A percentile compares a stretch with the other conserved stretches of the same genome.
These are phyloP conservation scores for Kryptolebias marmoratus DNA, from an alignment of 2,113 vertebrate species.

Conservation along the genomic window DNA sequence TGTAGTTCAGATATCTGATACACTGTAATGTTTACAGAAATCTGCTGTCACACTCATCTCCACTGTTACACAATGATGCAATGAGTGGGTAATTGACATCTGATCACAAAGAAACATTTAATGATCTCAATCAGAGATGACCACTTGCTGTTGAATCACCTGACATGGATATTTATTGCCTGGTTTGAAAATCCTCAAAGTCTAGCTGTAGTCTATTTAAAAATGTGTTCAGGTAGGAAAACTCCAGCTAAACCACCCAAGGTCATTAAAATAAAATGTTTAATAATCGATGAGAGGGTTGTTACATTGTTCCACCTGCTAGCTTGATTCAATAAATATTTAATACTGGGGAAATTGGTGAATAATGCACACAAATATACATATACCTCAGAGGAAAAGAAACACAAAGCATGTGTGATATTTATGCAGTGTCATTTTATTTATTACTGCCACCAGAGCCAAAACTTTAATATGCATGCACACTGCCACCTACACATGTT, in stretches of 20 bases:
- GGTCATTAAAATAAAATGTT: conserved; percentile 33
- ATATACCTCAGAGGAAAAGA: conserved; percentile 4
- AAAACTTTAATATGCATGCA: conserved; percentile 1
- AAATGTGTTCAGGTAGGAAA: too few species aligned
- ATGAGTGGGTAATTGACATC: too few species aligned
- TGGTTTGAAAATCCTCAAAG: too few species aligned
- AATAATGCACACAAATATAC: conserved; percentile 9
- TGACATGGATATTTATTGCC: too few species aligned
- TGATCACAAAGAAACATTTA: too few species aligned
- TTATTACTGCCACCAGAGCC: conserved; percentile 38
- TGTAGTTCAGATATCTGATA: too few species aligned
- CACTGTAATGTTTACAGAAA: too few species aligned
- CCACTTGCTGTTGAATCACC: too few species aligned
- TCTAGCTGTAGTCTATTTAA: too few species aligned
- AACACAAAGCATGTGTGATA: conserved; percentile 11
- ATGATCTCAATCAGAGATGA: too few species aligned
- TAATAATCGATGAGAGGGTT: conserved; percentile 21
- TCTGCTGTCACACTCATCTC: too few species aligned
- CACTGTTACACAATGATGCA: too few species aligned
- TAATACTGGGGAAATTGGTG: conserved; percentile 19
- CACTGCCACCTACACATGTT: not conserved
- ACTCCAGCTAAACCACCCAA: not conserved
- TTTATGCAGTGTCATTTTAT: conserved; percentile 23
- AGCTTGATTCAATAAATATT: conserved; percentile 44
- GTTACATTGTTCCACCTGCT: conserved; percentile 29